These are phyloP conservation scores for Pelusios castaneus DNA, from an alignment of 2,113 vertebrate genomes.

Conservation along the genomic window DNA sequence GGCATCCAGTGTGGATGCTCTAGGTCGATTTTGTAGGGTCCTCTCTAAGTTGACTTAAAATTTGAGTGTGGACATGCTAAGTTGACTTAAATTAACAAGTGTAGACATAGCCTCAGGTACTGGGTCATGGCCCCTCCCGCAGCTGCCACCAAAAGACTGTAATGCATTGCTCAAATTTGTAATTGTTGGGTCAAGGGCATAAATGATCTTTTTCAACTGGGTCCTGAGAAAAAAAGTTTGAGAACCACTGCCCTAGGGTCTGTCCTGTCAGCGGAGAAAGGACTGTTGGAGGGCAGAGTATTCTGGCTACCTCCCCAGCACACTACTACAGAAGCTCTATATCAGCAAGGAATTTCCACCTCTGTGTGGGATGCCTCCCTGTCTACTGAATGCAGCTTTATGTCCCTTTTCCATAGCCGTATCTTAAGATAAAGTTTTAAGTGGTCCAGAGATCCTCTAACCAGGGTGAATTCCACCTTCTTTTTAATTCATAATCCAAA, in stretches of 20 bases:
- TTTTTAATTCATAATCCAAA: neutral
- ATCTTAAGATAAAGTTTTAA: neutral
- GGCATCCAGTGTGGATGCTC: too few relatives aligned
- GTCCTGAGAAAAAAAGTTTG: too few relatives aligned
- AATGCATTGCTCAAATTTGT: too few relatives aligned
- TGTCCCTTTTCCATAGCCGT: neutral
- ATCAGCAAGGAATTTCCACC: neutral
- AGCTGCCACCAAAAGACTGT: too few relatives aligned
- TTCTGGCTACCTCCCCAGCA: neutral
- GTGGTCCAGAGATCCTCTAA: accelerated
- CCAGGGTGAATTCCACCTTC: neutral
- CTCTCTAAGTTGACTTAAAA: too few relatives aligned
- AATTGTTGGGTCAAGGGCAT: too few relatives aligned
- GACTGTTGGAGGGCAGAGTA: neutral
- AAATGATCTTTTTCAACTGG: too few relatives aligned
- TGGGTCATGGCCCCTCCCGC: too few relatives aligned
- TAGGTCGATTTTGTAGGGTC: too few relatives aligned
- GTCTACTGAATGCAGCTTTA: neutral
- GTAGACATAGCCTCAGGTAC: too few relatives aligned
- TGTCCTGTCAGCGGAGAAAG: neutral
- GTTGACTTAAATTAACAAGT: too few relatives aligned
- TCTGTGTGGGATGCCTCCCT: neutral
- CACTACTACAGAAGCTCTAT: neutral
- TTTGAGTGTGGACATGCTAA: too few relatives aligned
- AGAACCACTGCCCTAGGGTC: neutral